phyloP scores from a whole-genome alignment of 2,797 vertebrate species.

The Gephyroberyx darwinii region DNA sequence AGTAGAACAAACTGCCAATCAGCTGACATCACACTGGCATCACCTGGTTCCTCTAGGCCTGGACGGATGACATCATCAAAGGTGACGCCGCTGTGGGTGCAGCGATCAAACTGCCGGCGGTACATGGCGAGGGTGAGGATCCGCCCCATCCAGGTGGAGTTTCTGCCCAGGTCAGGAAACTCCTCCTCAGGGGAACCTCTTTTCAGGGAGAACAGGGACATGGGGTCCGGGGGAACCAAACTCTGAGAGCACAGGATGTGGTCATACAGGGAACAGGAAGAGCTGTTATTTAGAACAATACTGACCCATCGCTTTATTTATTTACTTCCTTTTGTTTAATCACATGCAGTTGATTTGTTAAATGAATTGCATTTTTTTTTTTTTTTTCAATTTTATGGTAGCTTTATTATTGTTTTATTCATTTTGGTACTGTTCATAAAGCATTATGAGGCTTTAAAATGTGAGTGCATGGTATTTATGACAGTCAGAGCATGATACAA shows the following conservation, averaged over 20 bases:
- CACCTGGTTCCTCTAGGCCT: constrained; percentile 81
- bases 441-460: no score
- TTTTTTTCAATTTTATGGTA: no score
- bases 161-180: constrained; percentile 76
- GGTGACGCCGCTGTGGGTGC: constrained; percentile 78
- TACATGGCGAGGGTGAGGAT: constrained; percentile 78
- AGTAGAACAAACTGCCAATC: not conserved
- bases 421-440: no score
- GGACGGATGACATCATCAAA: constrained; percentile 82
- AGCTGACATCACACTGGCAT: constrained; percentile 2
- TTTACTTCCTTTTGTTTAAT: not conserved
- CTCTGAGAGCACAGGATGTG: constrained; percentile 56
- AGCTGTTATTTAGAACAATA: not conserved
- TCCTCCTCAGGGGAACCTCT: constrained; percentile 77
- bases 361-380: no score
- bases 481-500: no score
- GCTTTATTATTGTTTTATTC: no score
- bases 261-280: not conserved
- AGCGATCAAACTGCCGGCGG: constrained; percentile 76
- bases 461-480: no score
- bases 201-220: constrained; percentile 70
- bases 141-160: constrained; percentile 76
- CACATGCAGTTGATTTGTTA: not conserved
- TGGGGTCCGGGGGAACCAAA: constrained; percentile 72
- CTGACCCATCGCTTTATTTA: no score